phyloP scores from a whole-genome alignment of 2,797 vertebrate species.

The Megalops cyprinoides region DNA sequence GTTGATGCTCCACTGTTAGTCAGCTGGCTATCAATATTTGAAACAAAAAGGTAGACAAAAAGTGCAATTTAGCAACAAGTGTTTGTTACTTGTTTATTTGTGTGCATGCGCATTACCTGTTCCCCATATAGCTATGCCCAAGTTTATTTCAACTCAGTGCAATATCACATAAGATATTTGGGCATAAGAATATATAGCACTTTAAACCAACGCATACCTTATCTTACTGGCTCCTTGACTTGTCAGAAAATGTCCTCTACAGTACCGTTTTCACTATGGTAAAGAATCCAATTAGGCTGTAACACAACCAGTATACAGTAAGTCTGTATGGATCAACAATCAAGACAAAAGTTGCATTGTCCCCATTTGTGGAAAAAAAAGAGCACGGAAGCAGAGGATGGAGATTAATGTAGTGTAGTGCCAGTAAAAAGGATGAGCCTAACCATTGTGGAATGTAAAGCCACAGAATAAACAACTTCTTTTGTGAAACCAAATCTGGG shows the following conservation, averaged over 20 bases:
- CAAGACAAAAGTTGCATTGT: background rate
- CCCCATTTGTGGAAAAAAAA: background rate
- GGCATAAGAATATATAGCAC: too few species aligned
- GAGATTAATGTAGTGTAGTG: slow-evolving; percentile 2
- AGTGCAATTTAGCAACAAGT: too few species aligned
- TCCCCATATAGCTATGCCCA: too few species aligned
- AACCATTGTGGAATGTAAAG: background rate
- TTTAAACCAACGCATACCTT: background rate
- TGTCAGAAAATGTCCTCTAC: background rate
- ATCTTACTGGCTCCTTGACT: background rate
- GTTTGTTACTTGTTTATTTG: too few species aligned
- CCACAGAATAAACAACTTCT: slow-evolving; percentile 19
- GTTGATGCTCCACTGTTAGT: too few species aligned
- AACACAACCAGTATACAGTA: too few species aligned
- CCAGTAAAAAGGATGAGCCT: slow-evolving; percentile 8
- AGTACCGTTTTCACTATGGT: background rate
- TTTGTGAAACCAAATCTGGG: slow-evolving; percentile 24
- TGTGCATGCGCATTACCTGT: too few species aligned
- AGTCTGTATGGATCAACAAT: background rate
- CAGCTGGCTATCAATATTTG: too few species aligned
- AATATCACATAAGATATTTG: too few species aligned
- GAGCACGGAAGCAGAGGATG: background rate
- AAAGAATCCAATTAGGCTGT: too few species aligned
- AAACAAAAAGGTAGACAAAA: too few species aligned
- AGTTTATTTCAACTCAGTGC: too few species aligned